Evolutionary conservation across 2,113 vertebrate species (phyloP).

Genomic region (Tenrec ecaudatus): DNA sequence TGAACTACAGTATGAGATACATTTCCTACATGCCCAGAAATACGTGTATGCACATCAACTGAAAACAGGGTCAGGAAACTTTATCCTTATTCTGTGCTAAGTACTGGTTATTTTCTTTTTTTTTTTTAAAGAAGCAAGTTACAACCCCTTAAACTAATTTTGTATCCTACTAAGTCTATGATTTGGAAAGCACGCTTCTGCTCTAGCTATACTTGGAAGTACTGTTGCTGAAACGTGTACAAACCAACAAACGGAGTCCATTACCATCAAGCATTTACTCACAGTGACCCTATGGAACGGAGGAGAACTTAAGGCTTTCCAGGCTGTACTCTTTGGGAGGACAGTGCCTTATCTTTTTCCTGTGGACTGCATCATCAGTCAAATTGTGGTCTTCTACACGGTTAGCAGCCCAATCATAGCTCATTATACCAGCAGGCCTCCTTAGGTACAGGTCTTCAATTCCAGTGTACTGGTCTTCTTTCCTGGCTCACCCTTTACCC

Average conservation of each 20-base stretch:
- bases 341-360: too few species aligned
- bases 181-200: conserved; percentile 22
- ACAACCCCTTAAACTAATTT: background rate
- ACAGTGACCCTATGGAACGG: too few species aligned
- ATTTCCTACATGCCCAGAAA: background rate
- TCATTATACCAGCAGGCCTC: too few species aligned
- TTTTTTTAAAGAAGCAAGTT: conserved; percentile 23
- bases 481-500: too few species aligned
- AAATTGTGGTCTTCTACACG: too few species aligned
- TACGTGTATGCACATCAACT: background rate
- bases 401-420: too few species aligned
- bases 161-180: conserved; percentile 23
- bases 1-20: background rate
- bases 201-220: background rate
- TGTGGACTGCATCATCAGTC: too few species aligned
- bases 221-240: background rate
- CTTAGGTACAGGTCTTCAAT: background rate
- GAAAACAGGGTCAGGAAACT: background rate
- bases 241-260: too few species aligned
- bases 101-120: background rate
- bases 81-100: background rate
- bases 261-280: too few species aligned
- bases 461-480: background rate
- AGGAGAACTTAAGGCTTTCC: too few species aligned
- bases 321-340: too few species aligned